Evolutionary conservation across 2,113 vertebrate species (phyloP).

Genomic region (Brienomyrus brachyistius): DNA sequence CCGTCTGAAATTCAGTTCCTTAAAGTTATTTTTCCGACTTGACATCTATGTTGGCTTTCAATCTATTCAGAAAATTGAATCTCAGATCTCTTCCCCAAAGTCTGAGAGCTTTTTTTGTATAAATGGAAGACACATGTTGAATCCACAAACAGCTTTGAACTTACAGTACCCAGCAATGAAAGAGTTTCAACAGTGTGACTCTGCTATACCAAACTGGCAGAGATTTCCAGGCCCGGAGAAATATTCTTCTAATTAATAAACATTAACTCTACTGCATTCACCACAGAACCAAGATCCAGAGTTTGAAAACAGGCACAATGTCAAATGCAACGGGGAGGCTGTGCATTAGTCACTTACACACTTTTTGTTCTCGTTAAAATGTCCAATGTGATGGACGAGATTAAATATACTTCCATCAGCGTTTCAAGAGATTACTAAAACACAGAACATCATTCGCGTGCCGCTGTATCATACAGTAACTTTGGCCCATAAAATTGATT

Average conservation of each 20-base stretch:
- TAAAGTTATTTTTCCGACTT: conserved; percentile 47
- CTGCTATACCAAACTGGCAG: conserved; percentile 47
- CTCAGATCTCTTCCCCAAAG: conserved; percentile 41
- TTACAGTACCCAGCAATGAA: conserved; percentile 28
- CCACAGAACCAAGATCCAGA: conserved; percentile 23
- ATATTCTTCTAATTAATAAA: conserved; percentile 46
- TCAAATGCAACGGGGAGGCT: not conserved
- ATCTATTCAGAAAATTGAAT: conserved; percentile 56
- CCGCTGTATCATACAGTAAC: not conserved
- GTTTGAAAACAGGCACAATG: not conserved
- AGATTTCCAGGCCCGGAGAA: conserved; percentile 29
- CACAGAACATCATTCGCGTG: not conserved
- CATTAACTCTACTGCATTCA: conserved; percentile 30
- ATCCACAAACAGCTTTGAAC: conserved; percentile 44
- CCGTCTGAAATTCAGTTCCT: conserved; percentile 37
- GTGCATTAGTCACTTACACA: not conserved
- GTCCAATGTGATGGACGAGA: not conserved
- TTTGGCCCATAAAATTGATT: not conserved
- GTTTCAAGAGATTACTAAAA: not conserved
- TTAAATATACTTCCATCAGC: not conserved
- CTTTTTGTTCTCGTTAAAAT: conserved; percentile 6
- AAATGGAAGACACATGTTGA: conserved; percentile 44
- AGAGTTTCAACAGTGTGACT: conserved; percentile 33
- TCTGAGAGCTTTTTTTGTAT: conserved; percentile 31
- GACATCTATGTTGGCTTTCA: conserved; percentile 54